These are phyloP conservation scores for Nesogale talazaci DNA, from an alignment of 2,113 vertebrate species.

Conservation along the genomic window DNA sequence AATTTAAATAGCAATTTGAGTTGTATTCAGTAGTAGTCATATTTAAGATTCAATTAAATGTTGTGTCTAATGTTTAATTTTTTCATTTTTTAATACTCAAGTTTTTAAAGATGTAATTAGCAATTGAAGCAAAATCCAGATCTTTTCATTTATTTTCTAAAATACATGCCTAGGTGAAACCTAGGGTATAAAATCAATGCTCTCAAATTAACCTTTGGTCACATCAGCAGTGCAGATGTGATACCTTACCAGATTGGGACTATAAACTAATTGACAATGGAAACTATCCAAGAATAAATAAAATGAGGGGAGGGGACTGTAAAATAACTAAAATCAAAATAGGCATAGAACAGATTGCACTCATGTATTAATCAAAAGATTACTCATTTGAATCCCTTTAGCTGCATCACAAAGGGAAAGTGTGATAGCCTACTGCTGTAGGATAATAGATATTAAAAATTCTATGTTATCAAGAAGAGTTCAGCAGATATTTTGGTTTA, in stretches of 20 bases:
- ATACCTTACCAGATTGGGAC: not conserved
- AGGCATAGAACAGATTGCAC: not conserved
- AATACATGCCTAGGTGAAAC: not conserved
- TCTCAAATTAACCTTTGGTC: not conserved
- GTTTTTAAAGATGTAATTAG: conserved; percentile 1
- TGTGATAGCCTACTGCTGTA: too few relatives aligned
- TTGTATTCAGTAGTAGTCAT: conserved; percentile 50
- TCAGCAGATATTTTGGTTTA: not conserved
- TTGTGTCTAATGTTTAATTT: conserved; percentile 32
- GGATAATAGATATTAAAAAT: not conserved
- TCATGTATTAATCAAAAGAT: not conserved
- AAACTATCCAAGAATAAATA: not conserved
- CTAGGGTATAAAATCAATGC: not conserved
- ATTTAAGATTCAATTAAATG: not conserved
- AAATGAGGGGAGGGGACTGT: not conserved
- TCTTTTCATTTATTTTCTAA: not conserved
- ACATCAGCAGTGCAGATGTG: fast-evolving
- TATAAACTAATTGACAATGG: not conserved
- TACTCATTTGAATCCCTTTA: not conserved
- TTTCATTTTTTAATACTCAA: not conserved
- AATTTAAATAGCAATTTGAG: conserved; percentile 37
- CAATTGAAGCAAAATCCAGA: not conserved
- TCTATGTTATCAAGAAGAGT: not conserved
- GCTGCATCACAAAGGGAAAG: not conserved
- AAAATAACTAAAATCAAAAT: too few relatives aligned